Evolutionary conservation across 2,888 invertebrate species (phyloP), one percentile per base, ranked within the genome.

Genomic region (Octodonta nipae): DNA sequence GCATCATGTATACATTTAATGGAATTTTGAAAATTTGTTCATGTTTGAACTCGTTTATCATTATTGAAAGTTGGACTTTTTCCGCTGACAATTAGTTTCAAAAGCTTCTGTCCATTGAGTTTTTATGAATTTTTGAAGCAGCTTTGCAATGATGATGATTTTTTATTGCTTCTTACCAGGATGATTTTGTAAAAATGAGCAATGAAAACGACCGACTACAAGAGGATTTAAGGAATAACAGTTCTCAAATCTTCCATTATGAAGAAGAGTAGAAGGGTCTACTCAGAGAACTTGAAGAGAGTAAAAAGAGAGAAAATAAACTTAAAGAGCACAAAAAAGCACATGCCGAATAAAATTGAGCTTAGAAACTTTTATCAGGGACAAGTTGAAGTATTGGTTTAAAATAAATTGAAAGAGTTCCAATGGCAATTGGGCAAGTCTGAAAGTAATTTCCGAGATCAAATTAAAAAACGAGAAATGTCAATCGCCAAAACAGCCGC

Each of bases 331-430:
- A n/a, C n/a, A n/a, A n/a, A n/a, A n/a, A n/a, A n/a, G n/a, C n/a
- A n/a, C n/a, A n/a, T n/a, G n/a, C n/a, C n/a, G n/a, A 76, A 75
- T 42, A 77, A 78, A 51, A 58, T 65, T 7, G 78, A 83, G 37
- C 59, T 85, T 10, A 75, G 79, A 45, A 66, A 70, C 20, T 77
- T 80, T 52, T 86, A 85, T 51, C 86, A 86, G 59, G 75, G 76
- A 42, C 85, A 86, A 60, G 65, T 86, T 7, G 85, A 86, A 47
- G 70, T 75, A 29, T 78, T 84, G 0, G 84, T 86, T 11, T 64
- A 76, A 35, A 70, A 70, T 33, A 86, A 86, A 52, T 63, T 85
- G 35, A 73, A 73, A 45, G 84, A 86, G 58, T 86, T 85, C 47
- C 78, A 79, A 54, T 61, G 61, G 1, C 83, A 86, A 54, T 59